Percentiles rank a stretch among this genome's conserved stretches.
Conservation (phyloP, 2,888 invertebrate genomes). For the Calameuta pallipes region DNA sequence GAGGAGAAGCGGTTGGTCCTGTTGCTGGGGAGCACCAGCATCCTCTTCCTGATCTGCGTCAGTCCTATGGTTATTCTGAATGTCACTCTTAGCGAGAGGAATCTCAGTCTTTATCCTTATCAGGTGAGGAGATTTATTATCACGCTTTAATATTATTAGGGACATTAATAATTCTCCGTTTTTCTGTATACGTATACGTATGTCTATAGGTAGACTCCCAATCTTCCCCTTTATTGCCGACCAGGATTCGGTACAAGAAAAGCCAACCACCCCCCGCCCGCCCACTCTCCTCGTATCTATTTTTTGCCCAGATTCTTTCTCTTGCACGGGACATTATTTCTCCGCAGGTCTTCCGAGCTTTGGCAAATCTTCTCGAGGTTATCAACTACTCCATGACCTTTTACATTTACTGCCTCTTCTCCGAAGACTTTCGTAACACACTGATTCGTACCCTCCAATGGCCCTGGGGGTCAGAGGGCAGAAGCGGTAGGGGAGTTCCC, state of each 20-base stretch:
- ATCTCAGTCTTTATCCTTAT: constrained; percentile 73
- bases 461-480: constrained; percentile 64
- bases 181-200: no score
- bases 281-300: constrained; percentile 7
- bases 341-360: constrained; percentile 74
- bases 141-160: no score
- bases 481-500: constrained; percentile 38
- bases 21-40: constrained; percentile 75
- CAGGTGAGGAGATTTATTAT: constrained; percentile 67
- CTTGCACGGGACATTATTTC: constrained; percentile 9
- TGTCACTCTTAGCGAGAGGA: constrained; percentile 74
- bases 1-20: constrained; percentile 76
- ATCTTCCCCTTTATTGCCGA: constrained; percentile 19
- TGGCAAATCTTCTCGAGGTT: constrained; percentile 80
- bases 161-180: no score
- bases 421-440: constrained; percentile 81
- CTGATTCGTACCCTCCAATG: constrained; percentile 74
- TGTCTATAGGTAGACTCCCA: no score
- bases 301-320: constrained; percentile 3
- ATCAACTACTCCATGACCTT: constrained; percentile 83
- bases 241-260: not conserved
- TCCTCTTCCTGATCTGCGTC: constrained; percentile 76
- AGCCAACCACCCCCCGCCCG: not conserved
- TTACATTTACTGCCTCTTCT: constrained; percentile 83
- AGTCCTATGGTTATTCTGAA: constrained; percentile 80